Percentiles rank a stretch among this genome's conserved stretches.
phyloP scores from a whole-genome alignment of 2,797 vertebrate genomes.

The Hafferia zeledoni region DNA sequence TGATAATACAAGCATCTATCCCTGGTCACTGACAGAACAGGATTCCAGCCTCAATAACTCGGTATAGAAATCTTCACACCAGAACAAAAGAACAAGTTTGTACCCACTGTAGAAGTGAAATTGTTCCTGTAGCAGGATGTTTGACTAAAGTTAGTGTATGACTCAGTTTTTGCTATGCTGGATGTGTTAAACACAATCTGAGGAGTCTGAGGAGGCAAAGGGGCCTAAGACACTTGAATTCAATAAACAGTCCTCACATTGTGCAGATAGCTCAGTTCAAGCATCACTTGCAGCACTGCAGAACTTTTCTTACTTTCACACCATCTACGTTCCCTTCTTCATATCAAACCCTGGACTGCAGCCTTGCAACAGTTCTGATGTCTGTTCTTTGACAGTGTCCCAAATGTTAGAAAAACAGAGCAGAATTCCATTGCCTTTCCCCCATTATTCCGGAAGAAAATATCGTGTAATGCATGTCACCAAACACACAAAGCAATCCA shows the following conservation, averaged over 20 bases:
- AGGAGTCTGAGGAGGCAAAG: not conserved
- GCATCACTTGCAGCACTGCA: not conserved
- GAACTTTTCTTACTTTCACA: not conserved
- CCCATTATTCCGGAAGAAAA: not conserved
- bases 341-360: not conserved
- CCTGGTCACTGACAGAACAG: not conserved
- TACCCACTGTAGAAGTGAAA: not conserved
- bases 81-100: not conserved
- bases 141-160: not conserved
- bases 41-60: not conserved
- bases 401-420: not conserved
- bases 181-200: not conserved
- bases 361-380: not conserved
- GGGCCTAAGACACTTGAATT: not conserved
- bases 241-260: not conserved
- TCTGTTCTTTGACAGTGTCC: not conserved
- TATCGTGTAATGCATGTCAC: accelerated
- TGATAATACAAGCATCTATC: not conserved
- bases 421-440: not conserved
- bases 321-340: not conserved
- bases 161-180: not conserved
- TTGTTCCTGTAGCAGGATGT: not conserved
- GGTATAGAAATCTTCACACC: not conserved
- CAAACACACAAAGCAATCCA: not conserved
- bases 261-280: not conserved